Percentiles rank a stretch among this genome's conserved stretches.
phyloP scores from a whole-genome alignment of 2,797 vertebrate genomes.

The Melanotaenia parkinsoni region DNA sequence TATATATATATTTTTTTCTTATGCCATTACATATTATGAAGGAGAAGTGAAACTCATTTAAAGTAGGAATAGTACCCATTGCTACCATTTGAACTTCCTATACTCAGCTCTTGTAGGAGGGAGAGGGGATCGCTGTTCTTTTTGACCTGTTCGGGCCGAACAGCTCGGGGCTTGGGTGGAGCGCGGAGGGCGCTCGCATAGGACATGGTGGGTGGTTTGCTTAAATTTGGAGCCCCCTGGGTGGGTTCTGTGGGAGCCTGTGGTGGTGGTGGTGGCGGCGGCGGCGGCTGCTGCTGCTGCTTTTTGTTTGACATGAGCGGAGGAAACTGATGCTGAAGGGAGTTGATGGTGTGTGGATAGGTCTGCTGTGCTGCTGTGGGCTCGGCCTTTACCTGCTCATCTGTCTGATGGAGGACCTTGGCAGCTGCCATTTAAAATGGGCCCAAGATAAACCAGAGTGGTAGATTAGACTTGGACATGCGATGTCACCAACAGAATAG shows the following conservation, averaged over 20 bases:
- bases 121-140: conserved; percentile 98
- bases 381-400: conserved; percentile 91
- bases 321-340: conserved; percentile 97
- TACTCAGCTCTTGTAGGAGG: conserved; percentile 98
- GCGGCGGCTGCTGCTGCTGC: conserved; percentile 51
- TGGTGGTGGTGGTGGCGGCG: conserved; percentile 21
- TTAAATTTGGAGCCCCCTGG: conserved; percentile 80
- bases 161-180: conserved; percentile 93
- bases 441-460: background rate
- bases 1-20: conserved; percentile 5
- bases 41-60: conserved; percentile 87
- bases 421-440: conserved; percentile 68
- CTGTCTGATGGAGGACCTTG: conserved; percentile 88
- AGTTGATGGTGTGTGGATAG: conserved; percentile 84
- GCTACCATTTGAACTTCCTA: conserved; percentile 98
- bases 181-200: conserved; percentile 97
- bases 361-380: conserved; percentile 74
- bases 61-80: conserved; percentile 99
- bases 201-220: conserved; percentile 96
- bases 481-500: background rate
- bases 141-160: conserved; percentile 94
- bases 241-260: conserved; percentile 89
- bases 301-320: conserved; percentile 93
- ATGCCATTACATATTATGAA: conserved; percentile 44
- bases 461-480: background rate